Percentiles rank a stretch among this genome's conserved stretches.
These are phyloP conservation scores for Archips crataeganus DNA, from an alignment of 2,888 invertebrate genomes.

Conservation along the genomic window DNA sequence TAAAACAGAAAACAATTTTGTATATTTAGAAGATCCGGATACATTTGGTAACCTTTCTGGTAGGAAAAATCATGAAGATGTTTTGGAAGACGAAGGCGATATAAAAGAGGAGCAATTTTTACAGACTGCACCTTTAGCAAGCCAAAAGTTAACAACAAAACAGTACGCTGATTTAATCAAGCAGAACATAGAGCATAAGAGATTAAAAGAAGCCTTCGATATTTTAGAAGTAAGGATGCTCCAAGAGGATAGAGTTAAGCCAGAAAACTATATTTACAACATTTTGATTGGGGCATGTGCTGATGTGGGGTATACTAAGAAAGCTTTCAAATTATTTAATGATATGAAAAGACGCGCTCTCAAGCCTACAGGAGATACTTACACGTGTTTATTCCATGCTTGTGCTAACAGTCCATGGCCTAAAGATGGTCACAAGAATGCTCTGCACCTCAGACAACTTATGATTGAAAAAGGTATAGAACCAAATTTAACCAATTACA, in stretches of 20 bases:
- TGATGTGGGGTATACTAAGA: constrained; percentile 92
- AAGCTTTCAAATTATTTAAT: constrained; percentile 93
- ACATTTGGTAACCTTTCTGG: constrained; percentile 82
- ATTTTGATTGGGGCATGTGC: constrained; percentile 94
- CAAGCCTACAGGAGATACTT: constrained; percentile 89
- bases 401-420: constrained; percentile 92
- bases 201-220: constrained; percentile 91
- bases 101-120: constrained; percentile 86
- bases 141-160: constrained; percentile 84
- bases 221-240: constrained; percentile 92
- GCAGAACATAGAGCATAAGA: constrained; percentile 86
- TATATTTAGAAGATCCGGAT: constrained; percentile 82
- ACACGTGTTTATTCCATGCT: constrained; percentile 95
- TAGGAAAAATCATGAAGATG: constrained; percentile 54
- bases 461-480: constrained; percentile 89
- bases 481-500: constrained; percentile 92
- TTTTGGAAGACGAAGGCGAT: constrained; percentile 84
- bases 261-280: constrained; percentile 92
- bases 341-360: constrained; percentile 92
- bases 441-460: constrained; percentile 87
- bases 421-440: constrained; percentile 89
- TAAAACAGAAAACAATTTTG: constrained; percentile 67
- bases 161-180: constrained; percentile 91
- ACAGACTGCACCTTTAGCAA: constrained; percentile 77
- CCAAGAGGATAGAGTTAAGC: constrained; percentile 91